Evolutionary conservation across 2,888 invertebrate genomes (phyloP).

Genomic region (Apodemia zela): DNA sequence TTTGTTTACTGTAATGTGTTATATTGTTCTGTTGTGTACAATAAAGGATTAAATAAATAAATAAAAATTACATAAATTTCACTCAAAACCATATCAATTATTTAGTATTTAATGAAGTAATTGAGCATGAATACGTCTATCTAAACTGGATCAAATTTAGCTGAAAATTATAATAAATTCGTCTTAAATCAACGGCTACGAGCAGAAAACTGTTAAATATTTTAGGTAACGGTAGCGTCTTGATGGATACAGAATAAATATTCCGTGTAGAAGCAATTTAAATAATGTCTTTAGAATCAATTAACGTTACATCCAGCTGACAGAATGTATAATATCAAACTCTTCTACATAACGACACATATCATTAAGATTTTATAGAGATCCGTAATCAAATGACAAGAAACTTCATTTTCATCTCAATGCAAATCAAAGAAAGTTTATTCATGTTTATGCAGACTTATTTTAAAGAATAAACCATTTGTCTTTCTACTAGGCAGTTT

Average conservation of each 20-base stretch:
- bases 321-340: constrained; percentile 6
- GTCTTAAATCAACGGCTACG: not conserved
- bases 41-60: too few relatives aligned
- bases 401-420: not conserved
- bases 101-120: not conserved
- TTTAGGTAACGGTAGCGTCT: constrained; percentile 8
- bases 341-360: not conserved
- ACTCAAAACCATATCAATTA: too few relatives aligned
- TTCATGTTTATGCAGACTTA: too few relatives aligned
- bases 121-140: not conserved
- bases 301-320: constrained; percentile 7
- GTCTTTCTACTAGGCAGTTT: not conserved
- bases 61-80: too few relatives aligned
- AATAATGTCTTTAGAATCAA: constrained; percentile 2
- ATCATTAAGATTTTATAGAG: not conserved
- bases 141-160: not conserved
- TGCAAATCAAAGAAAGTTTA: too few relatives aligned
- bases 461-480: not conserved
- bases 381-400: not conserved
- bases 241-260: not conserved
- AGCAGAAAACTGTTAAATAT: not conserved
- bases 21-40: too few relatives aligned
- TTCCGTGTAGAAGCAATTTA: constrained; percentile 1
- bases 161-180: not conserved
- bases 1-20: too few relatives aligned